Base-by-base conservation (phyloP, 2,888 invertebrate genomes). In the Eupithecia tripunctaria region DNA sequence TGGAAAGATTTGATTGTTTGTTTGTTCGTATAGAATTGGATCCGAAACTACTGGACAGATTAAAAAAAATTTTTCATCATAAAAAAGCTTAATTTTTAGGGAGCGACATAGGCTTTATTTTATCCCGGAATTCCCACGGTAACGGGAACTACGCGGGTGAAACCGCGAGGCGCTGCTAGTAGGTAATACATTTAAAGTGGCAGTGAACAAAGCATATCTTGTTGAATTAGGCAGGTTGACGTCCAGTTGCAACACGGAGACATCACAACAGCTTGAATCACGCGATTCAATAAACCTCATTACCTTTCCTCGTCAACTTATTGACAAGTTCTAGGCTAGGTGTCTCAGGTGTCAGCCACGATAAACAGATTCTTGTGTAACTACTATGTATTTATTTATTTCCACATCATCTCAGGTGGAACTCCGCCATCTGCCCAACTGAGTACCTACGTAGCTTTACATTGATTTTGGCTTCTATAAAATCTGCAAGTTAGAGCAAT, bases 251-350 rank as follows among this genome's bases (percentile, higher is more conserved):
- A 84, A 84, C 79, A 81, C 73, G 73, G 51, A 74, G 73, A 79
- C 64, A 38, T 21, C 74, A 76, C 76, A 78, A 74, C 76, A 74
- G 74, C 78, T 78, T 76, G 73, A 76, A 76, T 76, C 71, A 79
- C 79, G 80, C 74, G 79, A 84, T 84, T 89, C 86, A 90, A 90
- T 88, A 82, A 85, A 85, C 84, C 83, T 90, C 87, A 84, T 89
- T 90, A 88, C 80, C 81, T 83, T 81, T 84, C 85, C 82, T 79
- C 80, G 77, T 75, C 73, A 71, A 78, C 77, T 75, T 78, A 78
- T 76, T 84, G 87, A 89, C 88, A 88, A 89, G 89, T 89, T 89
- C 88, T 88, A 86, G 88, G 88, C 82, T 83, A 85, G 76, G 82
- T 78, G 83, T 87, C 86, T 63, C 62, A 63, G 85, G 82, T 84